Conservation (phyloP, 23 tunicate genomes). For the Ciona savignyi region DNA sequence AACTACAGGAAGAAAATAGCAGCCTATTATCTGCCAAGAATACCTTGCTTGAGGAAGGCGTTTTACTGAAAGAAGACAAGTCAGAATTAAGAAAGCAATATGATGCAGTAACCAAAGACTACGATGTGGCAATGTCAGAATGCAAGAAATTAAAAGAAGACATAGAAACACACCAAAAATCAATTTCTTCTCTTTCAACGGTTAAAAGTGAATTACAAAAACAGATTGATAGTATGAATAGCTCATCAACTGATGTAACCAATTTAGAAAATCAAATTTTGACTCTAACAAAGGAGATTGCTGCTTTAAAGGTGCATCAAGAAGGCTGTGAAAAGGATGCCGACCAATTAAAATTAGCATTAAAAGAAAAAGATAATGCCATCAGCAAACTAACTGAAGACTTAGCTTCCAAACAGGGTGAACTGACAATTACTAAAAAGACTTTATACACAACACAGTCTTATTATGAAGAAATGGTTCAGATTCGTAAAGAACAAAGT, state of each 20-base stretch:
- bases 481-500: background rate
- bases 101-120: too few relatives aligned
- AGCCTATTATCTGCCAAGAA: too few relatives aligned
- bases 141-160: background rate
- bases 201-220: background rate
- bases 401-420: background rate
- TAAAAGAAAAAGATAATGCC: background rate
- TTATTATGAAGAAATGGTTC: too few relatives aligned
- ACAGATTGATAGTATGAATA: background rate
- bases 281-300: background rate
- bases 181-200: background rate
- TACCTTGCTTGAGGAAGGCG: too few relatives aligned
- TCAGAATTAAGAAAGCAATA: too few relatives aligned
- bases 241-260: background rate
- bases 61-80: background rate
- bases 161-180: background rate
- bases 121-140: too few relatives aligned
- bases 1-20: background rate
- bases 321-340: background rate
- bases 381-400: background rate
- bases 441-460: background rate
- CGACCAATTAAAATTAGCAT: background rate
- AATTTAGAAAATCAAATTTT: background rate
- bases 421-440: background rate
- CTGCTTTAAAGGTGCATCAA: background rate